Evolutionary conservation across 2,888 invertebrate genomes (phyloP).

Genomic region (Brenthis daphne): DNA sequence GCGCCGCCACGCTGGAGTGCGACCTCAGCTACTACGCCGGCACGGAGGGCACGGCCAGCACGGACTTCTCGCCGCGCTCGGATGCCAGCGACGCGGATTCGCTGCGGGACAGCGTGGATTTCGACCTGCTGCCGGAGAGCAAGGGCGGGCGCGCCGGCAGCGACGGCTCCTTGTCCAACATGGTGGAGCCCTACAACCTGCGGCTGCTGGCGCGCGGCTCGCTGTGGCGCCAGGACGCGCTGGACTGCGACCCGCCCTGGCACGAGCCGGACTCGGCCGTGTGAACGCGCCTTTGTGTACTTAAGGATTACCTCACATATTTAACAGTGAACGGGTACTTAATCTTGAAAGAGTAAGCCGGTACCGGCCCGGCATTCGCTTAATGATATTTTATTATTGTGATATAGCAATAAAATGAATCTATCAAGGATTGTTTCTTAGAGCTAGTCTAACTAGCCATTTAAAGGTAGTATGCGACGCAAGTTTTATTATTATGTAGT

Average conservation of each 20-base stretch:
- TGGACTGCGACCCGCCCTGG: conserved; percentile 74
- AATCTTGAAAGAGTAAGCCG: background rate
- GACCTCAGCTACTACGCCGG: conserved; percentile 41
- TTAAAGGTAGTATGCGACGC: background rate
- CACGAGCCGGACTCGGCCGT: conserved; percentile 77
- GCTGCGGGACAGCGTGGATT: conserved; percentile 54
- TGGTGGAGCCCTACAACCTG: conserved; percentile 75
- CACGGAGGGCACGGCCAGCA: conserved; percentile 51
- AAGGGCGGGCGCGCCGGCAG: conserved; percentile 55
- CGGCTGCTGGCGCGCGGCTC: conserved; percentile 65
- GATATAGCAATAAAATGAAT: background rate
- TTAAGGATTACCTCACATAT: conserved; percentile 2
- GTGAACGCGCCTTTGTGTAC: conserved; percentile 47
- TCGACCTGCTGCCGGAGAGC: conserved; percentile 61
- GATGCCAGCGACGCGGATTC: conserved; percentile 70
- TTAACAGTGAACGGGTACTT: conserved; percentile 5
- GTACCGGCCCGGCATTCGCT: background rate
- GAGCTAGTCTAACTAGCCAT: background rate
- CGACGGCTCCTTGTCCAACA: conserved; percentile 59
- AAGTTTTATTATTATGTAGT: background rate
- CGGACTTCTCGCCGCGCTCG: conserved; percentile 70
- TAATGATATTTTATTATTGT: conserved; percentile 1
- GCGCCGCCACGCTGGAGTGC: conserved; percentile 20
- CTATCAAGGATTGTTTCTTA: background rate
- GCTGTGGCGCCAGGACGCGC: conserved; percentile 78